Conservation (phyloP, 1,140 invertebrate species). For the Aphaenogaster ashmeadi region DNA sequence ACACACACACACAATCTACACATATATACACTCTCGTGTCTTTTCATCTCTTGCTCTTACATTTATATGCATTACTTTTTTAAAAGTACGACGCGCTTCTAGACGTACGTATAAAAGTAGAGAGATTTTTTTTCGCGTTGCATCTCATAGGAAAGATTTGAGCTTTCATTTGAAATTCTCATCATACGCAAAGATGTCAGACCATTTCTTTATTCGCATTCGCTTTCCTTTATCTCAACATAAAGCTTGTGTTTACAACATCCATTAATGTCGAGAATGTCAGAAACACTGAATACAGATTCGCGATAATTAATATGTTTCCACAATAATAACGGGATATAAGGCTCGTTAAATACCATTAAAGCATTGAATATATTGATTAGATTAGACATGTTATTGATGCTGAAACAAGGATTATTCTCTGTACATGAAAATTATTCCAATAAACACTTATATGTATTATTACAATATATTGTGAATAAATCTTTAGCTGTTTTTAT, state of each 20-base stretch:
- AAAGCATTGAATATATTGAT: constrained; percentile 12
- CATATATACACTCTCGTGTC: neutral
- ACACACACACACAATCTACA: neutral
- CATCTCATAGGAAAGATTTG: neutral
- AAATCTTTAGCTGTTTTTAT: neutral
- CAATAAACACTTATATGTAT: neutral
- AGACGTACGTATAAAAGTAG: neutral
- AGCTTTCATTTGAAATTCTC: constrained; percentile 2
- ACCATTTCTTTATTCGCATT: constrained; percentile 50
- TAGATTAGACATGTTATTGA: neutral
- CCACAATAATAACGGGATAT: neutral
- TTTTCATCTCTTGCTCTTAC: constrained; percentile 12
- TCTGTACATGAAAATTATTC: neutral
- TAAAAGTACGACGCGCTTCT: neutral
- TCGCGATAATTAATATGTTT: constrained; percentile 3
- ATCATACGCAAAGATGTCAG: constrained; percentile 10
- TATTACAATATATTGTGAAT: neutral
- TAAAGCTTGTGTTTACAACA: neutral
- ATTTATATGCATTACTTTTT: constrained; percentile 27
- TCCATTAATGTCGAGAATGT: constrained; percentile 20
- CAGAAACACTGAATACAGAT: neutral
- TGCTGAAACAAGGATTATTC: neutral
- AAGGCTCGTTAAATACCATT: constrained; percentile 15
- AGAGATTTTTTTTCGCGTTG: constrained; percentile 16
- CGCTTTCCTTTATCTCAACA: constrained; percentile 1